Base-by-base conservation (phyloP, 1,140 invertebrate species). In the Hyles vespertilio region DNA sequence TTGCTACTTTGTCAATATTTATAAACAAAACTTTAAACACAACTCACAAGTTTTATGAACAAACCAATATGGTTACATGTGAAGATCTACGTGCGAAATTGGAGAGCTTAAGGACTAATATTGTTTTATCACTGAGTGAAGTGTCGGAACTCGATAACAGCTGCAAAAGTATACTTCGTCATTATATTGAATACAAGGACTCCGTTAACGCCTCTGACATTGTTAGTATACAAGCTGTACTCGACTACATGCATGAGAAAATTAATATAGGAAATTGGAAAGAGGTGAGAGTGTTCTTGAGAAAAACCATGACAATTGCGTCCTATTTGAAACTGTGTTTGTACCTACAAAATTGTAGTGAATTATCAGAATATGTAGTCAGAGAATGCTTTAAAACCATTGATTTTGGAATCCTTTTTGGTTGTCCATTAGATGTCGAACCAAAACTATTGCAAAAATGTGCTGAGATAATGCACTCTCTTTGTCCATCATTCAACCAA, bases 221-320 rank as follows among this genome's bases (percentile, higher is more conserved):
- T 3, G 34, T 72, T 5, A 80, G 80, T 65, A 69, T 91, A 32
- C 85, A 92, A 72, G 90, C 90, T 40, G 89, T 95, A 56, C 84
- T 96, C 48, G 94, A 96, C 82, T 91, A 91, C 72, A 91, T 90
- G 65, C 96, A 95, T 93, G 95, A 97, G 84, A 88, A 92, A 69
- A 90, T 97, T 9, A 96, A 97, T 87, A 94, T 94, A 49, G 96
- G 96, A 0, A 92, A 96, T 72, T 98, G 96, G 94, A 95, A 94
- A 89, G 91, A 93, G 74, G 95, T 97, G 9, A 84, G 91, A 36
- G 61, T 91, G 46, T 82, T 71, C 22, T 81, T 91, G 49, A 89
- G 93, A 69, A 91, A 92, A 77, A 89, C 91, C 50, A 93, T 94
- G 74, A 92, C 93, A 9, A 75, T 93, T 50, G 91, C 90, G 4